phyloP scores from a whole-genome alignment of 2,113 vertebrate species.

The Fulmarus glacialis region DNA sequence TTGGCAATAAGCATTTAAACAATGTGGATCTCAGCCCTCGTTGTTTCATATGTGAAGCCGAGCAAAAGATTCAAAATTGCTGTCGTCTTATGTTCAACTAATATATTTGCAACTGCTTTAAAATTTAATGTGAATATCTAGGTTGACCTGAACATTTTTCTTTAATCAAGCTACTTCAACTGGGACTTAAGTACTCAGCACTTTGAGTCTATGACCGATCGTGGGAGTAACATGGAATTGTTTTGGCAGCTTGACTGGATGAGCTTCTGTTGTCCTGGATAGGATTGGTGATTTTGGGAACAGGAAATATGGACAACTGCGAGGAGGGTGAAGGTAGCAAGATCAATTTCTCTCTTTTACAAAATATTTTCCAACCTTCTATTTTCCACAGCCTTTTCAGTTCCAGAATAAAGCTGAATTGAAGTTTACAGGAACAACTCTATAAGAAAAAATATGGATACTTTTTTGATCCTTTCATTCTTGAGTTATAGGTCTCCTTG shows the following conservation, averaged over 20 bases:
- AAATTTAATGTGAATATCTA: background rate
- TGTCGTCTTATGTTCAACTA: background rate
- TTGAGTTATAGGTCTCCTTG: background rate
- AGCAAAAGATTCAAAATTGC: background rate
- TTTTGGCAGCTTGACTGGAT: background rate
- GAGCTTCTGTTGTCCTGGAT: background rate
- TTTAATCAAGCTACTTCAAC: background rate
- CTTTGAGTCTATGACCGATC: background rate
- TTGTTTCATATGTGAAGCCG: background rate
- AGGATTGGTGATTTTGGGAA: background rate
- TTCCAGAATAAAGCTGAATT: background rate
- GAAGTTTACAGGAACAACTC: background rate
- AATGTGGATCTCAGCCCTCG: background rate
- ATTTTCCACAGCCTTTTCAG: background rate
- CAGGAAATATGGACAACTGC: rapidly evolving
- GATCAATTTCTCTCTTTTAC: background rate
- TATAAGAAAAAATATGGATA: background rate
- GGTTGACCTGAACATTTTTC: background rate
- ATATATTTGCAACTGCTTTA: background rate
- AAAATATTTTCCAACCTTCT: background rate
- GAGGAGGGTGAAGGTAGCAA: background rate
- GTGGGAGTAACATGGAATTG: background rate
- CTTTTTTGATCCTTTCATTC: background rate
- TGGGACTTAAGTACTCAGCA: background rate
- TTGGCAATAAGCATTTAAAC: background rate